Evolutionary conservation across 2,888 invertebrate species (phyloP).

Genomic region (Anthophora plumipes): DNA sequence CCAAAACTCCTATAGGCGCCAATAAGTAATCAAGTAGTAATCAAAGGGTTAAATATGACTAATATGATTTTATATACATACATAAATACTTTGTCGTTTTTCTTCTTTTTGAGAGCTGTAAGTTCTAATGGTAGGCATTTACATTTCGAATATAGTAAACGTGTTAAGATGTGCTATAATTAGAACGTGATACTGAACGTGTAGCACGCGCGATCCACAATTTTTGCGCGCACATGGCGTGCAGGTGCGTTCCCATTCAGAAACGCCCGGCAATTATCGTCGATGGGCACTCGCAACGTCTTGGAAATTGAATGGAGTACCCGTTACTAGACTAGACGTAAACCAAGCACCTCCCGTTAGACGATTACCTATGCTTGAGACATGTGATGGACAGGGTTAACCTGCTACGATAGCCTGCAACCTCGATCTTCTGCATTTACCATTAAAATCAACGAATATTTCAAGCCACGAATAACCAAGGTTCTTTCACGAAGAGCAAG

Average conservation of each 20-base stretch:
- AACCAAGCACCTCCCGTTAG: conserved; percentile 27
- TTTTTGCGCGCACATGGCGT: conserved; percentile 46
- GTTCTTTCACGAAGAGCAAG: background rate
- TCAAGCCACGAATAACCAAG: too few relatives aligned
- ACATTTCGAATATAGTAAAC: too few relatives aligned
- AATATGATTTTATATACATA: background rate
- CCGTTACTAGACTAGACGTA: conserved; percentile 43
- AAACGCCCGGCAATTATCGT: conserved; percentile 45
- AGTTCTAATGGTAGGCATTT: background rate
- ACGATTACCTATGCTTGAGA: conserved; percentile 23
- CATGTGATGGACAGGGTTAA: conserved; percentile 23
- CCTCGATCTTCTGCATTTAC: background rate
- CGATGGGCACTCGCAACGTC: conserved; percentile 35
- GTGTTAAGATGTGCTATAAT: background rate
- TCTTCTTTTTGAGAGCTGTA: background rate
- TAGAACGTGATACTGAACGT: background rate
- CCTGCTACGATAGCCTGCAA: background rate
- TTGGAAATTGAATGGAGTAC: conserved; percentile 51
- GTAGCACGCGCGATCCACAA: conserved; percentile 1
- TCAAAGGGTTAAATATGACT: too few relatives aligned
- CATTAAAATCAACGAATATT: background rate
- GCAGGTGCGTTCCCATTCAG: conserved; percentile 53
- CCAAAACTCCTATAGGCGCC: too few relatives aligned
- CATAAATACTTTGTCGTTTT: background rate
- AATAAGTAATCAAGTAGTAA: too few relatives aligned